A percentile compares a stretch with the other conserved stretches of the same genome.
These are phyloP conservation scores for Halocaridina rubra DNA, from an alignment of 2,888 invertebrate species.

Conservation along the genomic window DNA sequence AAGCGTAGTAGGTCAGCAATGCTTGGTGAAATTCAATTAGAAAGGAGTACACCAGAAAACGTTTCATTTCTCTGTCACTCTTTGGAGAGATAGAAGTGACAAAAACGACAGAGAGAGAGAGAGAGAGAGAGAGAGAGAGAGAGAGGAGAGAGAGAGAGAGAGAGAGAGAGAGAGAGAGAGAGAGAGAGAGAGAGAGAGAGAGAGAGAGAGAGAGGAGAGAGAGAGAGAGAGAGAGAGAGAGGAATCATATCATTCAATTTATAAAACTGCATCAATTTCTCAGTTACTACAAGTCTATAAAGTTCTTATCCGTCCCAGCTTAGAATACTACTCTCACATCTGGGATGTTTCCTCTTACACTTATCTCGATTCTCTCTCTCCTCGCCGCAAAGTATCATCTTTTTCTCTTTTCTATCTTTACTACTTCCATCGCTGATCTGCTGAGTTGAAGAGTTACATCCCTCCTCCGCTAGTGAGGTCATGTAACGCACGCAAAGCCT, in stretches of 20 bases:
- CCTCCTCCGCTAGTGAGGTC: too few relatives aligned
- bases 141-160: neutral
- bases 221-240: neutral
- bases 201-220: slow-evolving; percentile 3
- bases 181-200: neutral
- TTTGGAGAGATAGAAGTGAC: neutral
- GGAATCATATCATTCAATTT: neutral
- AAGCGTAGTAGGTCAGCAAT: neutral
- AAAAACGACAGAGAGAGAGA: neutral
- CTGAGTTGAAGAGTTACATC: too few relatives aligned
- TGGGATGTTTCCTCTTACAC: neutral
- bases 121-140: neutral
- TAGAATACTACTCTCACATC: too few relatives aligned
- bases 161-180: neutral
- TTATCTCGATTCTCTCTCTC: too few relatives aligned
- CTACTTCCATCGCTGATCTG: too few relatives aligned
- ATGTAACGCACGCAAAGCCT: too few relatives aligned
- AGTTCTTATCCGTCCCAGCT: too few relatives aligned
- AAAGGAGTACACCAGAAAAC: neutral
- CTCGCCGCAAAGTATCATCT: too few relatives aligned
- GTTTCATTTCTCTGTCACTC: neutral
- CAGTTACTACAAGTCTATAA: too few relatives aligned
- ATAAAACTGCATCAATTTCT: neutral
- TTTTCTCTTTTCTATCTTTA: too few relatives aligned
- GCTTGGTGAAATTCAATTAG: neutral